Percentiles rank a stretch among this genome's conserved stretches.
Conservation (phyloP, 2,113 vertebrate species). For the Alexandromys fortis region DNA sequence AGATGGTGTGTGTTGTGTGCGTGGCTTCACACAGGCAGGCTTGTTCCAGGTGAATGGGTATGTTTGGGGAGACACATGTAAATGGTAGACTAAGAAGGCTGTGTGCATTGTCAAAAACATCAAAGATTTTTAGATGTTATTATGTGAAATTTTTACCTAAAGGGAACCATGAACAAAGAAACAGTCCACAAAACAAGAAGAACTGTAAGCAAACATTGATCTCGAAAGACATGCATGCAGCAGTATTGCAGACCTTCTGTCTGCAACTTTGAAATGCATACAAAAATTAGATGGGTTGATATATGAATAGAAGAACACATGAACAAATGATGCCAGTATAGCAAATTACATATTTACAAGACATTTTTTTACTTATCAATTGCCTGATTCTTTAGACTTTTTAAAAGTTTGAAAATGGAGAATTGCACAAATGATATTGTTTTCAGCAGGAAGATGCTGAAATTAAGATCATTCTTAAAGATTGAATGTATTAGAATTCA, state of each 20-base stretch:
- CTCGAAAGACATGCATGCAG: neutral
- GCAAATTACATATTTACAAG: constrained; percentile 28
- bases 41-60: neutral
- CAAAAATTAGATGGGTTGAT: neutral
- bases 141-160: constrained; percentile 26
- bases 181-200: neutral
- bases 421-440: neutral
- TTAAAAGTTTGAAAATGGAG: neutral
- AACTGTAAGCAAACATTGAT: constrained; percentile 3
- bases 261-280: constrained; percentile 53
- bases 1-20: neutral
- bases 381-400: neutral
- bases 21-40: neutral
- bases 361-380: neutral
- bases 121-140: constrained; percentile 15
- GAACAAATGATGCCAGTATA: constrained; percentile 28
- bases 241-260: constrained; percentile 14
- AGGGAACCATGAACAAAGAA: neutral
- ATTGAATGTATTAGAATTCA: neutral
- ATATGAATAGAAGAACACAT: neutral
- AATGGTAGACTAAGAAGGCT: constrained; percentile 1
- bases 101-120: constrained; percentile 37
- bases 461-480: constrained; percentile 35
- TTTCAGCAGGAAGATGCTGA: constrained; percentile 5
- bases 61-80: neutral